Base-by-base conservation (phyloP, 2,113 vertebrate species). In the Eurystomus gularis region DNA sequence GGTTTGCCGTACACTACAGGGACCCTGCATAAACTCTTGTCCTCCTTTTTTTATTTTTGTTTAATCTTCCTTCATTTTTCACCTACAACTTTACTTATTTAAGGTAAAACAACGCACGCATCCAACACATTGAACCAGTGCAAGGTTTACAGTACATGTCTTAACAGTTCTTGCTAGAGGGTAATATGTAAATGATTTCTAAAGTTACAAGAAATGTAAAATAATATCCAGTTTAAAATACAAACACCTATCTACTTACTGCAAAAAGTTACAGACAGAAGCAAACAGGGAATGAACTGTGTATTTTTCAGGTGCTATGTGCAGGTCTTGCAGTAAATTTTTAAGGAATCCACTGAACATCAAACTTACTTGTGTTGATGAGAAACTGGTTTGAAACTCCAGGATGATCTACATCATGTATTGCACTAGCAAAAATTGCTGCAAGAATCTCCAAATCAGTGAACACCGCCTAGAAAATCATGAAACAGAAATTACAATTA, bases 331-430 rank as follows among this genome's bases (percentile, higher is more conserved):
- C 33, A 66, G 84, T 11, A 94, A 23, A 19, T 26, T 82, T 77
- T 78, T 72, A 48, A 93, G 17, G 55, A 94, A 76, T 1, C 2
- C 31, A 40, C 21, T 83, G 29, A 89, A 94, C 23, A 82, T 78
- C 76, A 89, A 60, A 99, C 99, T 99, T 98, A 99, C 99, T 99
- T 96, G 99, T 99, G 98, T 99, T 99, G 98, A 99, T 99, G 97
- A 99, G 99, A 98, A 99, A 99, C 97, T 99, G 99, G 97, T 99
- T 99, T 92, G 99, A 99, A 96, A 99, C 99, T 33, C 99, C 99
- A 57, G 99, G 99, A 96, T 99, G 99, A 98, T 99, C 99, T 40
- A 99, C 99, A 69, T 99, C 99, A 55, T 99, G 99, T 98, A 99
- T 99, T 91, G 99, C 99, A 98, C 99, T 99, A 96, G 99, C 99